Evolutionary conservation across 2,113 vertebrate genomes (phyloP).

Genomic region (Osmerus eperlanus): DNA sequence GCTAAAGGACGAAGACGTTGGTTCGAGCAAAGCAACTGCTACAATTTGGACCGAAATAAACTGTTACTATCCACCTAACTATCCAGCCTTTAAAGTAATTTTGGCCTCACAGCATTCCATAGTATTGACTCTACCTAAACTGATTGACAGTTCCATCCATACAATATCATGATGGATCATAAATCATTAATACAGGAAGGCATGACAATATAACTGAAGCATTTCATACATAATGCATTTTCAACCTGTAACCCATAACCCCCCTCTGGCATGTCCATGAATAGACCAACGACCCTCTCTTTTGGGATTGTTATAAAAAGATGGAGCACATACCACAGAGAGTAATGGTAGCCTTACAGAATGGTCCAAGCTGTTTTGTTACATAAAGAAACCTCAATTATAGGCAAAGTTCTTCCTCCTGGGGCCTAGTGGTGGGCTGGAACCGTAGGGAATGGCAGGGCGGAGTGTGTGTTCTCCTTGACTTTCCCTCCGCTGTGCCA

Average conservation of each 20-base stretch:
- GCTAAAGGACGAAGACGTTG: not conserved
- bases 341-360: conserved; percentile 59
- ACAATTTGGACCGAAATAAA: too few relatives aligned
- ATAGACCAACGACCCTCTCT: conserved; percentile 57
- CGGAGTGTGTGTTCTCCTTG: conserved; percentile 63
- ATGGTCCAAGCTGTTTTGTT: conserved; percentile 53
- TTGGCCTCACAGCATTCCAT: too few relatives aligned
- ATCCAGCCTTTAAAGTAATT: too few relatives aligned
- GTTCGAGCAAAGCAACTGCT: too few relatives aligned
- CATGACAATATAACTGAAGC: not conserved
- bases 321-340: conserved; percentile 51
- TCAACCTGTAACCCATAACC: conserved; percentile 34
- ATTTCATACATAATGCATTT: not conserved
- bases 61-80: too few relatives aligned
- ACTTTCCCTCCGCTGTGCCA: conserved; percentile 36
- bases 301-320: conserved; percentile 59
- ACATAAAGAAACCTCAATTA: conserved; percentile 67
- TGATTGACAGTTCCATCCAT: too few relatives aligned
- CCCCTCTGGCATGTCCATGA: conserved; percentile 41
- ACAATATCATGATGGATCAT: too few relatives aligned
- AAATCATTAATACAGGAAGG: conserved; percentile 33
- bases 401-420: conserved; percentile 61
- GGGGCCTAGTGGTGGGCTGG: conserved; percentile 49
- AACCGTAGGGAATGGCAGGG: conserved; percentile 58
- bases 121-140: too few relatives aligned